Evolutionary conservation across 64 coral and sea anemone genomes (phyloP).

Genomic region (Platygyra sinensis): DNA sequence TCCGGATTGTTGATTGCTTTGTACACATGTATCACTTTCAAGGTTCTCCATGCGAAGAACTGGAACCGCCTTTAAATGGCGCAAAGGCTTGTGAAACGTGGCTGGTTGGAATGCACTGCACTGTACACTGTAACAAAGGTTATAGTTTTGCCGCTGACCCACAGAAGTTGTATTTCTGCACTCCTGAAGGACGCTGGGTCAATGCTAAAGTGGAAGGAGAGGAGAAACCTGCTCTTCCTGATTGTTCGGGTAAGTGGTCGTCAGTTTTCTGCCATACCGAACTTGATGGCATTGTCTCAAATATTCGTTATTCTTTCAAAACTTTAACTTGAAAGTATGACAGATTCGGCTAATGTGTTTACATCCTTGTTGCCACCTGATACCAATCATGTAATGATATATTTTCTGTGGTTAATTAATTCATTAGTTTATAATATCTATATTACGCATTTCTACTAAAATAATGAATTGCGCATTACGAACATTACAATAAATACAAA

Average conservation of each 20-base stretch:
- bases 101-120: slow-evolving; percentile 34
- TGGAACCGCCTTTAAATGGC: slow-evolving; percentile 27
- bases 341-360: too few relatives aligned
- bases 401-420: too few relatives aligned
- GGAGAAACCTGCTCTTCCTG: slow-evolving; percentile 19
- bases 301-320: too few relatives aligned
- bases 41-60: not conserved
- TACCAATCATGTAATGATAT: too few relatives aligned
- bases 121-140: slow-evolving; percentile 27
- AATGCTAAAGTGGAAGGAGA: slow-evolving; percentile 3
- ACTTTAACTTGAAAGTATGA: too few relatives aligned
- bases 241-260: slow-evolving; percentile 22
- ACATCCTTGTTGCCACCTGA: too few relatives aligned
- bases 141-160: slow-evolving; percentile 18
- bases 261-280: not conserved
- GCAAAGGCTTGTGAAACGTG: slow-evolving; percentile 28
- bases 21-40: not conserved
- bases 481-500: too few relatives aligned
- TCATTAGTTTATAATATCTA: too few relatives aligned
- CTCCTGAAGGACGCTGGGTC: not conserved
- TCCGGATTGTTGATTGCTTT: too few relatives aligned
- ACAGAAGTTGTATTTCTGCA: slow-evolving; percentile 27
- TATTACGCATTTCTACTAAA: too few relatives aligned
- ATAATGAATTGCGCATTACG: too few relatives aligned
- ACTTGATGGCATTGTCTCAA: not conserved